Conservation (phyloP, 2,888 invertebrate species). For the Polydrusus tereticollis region DNA sequence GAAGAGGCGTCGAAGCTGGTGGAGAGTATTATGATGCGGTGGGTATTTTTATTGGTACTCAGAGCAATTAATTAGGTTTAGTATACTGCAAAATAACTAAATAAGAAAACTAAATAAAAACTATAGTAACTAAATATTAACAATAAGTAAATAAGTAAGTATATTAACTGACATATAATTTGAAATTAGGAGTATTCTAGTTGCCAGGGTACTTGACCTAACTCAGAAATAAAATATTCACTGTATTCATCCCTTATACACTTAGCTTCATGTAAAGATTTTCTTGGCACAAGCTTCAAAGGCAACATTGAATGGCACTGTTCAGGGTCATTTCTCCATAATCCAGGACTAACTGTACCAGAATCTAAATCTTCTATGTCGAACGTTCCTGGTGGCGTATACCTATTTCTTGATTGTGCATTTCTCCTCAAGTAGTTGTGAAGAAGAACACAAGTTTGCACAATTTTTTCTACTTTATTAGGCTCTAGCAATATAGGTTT, state of each 20-base stretch:
- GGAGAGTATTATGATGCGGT: too few species aligned
- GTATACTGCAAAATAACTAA: too few species aligned
- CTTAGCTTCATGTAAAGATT: not conserved
- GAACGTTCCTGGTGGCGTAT: constrained; percentile 39
- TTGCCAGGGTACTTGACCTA: not conserved
- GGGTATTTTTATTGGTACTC: too few species aligned
- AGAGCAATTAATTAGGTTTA: too few species aligned
- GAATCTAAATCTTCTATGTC: constrained; percentile 38
- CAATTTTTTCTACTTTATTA: constrained; percentile 7
- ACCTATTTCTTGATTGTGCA: not conserved
- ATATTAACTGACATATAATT: not conserved
- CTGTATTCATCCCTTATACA: not conserved
- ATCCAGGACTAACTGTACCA: constrained; percentile 36
- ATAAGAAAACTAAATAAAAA: too few species aligned
- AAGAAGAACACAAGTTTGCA: constrained; percentile 2
- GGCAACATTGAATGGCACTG: not conserved
- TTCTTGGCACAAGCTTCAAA: not conserved
- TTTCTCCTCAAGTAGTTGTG: constrained; percentile 9
- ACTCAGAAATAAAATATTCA: not conserved
- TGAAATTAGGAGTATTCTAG: not conserved
- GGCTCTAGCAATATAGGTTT: not conserved
- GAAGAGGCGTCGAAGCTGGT: not conserved
- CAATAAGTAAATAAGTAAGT: not conserved
- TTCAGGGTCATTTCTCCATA: constrained; percentile 27
- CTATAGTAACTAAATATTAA: too few species aligned